These are phyloP conservation scores for Vanessa cardui DNA, from an alignment of 2,888 invertebrate species.

Conservation along the genomic window DNA sequence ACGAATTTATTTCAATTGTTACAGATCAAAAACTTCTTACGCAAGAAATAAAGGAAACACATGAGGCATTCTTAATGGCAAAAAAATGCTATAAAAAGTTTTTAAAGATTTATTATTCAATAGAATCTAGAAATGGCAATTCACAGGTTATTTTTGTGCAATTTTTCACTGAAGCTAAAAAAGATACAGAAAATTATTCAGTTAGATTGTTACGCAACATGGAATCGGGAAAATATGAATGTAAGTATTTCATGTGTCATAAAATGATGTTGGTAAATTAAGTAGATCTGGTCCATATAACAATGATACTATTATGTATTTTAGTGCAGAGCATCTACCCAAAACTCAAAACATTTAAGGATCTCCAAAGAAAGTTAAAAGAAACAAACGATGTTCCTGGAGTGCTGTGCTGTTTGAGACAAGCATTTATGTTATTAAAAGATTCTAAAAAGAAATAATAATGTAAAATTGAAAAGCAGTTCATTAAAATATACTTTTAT, in stretches of 20 bases:
- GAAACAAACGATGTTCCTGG: conserved; percentile 71
- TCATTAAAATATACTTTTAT: conserved; percentile 40
- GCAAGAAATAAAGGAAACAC: conserved; percentile 73
- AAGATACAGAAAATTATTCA: conserved; percentile 68
- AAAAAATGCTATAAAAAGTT: conserved; percentile 74
- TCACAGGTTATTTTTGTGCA: conserved; percentile 66
- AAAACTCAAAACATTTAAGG: conserved; percentile 55
- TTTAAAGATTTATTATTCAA: conserved; percentile 69
- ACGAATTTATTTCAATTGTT: conserved; percentile 11
- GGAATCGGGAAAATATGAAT: conserved; percentile 59
- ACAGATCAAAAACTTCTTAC: conserved; percentile 68
- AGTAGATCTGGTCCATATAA: not conserved
- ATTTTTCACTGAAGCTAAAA: conserved; percentile 72
- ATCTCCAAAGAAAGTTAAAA: conserved; percentile 58
- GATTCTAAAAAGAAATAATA: conserved; percentile 21
- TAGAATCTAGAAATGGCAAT: conserved; percentile 58
- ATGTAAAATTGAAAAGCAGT: conserved; percentile 10
- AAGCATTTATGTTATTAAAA: conserved; percentile 51
- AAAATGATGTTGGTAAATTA: no score
- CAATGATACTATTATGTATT: conserved; percentile 21
- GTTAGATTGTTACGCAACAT: conserved; percentile 55
- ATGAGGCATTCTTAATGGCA: conserved; percentile 76
- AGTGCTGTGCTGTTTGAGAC: conserved; percentile 61
- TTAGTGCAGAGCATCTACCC: conserved; percentile 68
- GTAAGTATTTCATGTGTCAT: conserved; percentile 53